These are phyloP conservation scores for Bellardia pandia DNA, from an alignment of 2,888 invertebrate genomes.

Conservation along the genomic window DNA sequence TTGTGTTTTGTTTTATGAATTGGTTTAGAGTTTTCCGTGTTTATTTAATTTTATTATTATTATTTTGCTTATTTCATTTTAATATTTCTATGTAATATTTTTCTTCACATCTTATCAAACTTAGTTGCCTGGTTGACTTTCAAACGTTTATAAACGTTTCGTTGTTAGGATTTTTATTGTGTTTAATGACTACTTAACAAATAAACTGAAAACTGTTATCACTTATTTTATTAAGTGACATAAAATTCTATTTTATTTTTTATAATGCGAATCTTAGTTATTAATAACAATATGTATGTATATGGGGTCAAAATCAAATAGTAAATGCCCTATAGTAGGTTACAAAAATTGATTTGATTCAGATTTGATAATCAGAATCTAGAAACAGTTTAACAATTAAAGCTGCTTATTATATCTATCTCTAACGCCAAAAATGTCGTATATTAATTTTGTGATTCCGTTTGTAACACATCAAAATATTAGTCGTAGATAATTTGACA, in stretches of 20 bases:
- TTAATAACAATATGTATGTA: conserved; percentile 1
- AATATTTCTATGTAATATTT: conserved; percentile 3
- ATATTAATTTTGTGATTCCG: too few species aligned
- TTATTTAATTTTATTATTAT: neutral
- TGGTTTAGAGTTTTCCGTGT: neutral
- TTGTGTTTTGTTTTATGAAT: neutral
- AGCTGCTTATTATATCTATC: too few species aligned
- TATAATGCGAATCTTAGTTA: conserved; percentile 28
- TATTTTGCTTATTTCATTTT: neutral
- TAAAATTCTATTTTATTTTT: conserved; percentile 31
- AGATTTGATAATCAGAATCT: too few species aligned
- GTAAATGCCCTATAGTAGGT: neutral
- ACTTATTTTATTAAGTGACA: conserved; percentile 38
- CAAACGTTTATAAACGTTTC: conserved; percentile 24
- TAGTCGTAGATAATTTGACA: too few species aligned
- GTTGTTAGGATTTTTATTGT: conserved; percentile 41
- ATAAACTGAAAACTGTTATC: conserved; percentile 52
- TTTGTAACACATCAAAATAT: too few species aligned
- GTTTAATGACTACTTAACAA: conserved; percentile 50
- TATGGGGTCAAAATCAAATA: conserved; percentile 1
- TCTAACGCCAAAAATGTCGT: too few species aligned
- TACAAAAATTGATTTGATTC: too few species aligned
- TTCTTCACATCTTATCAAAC: conserved; percentile 55
- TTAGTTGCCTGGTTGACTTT: conserved; percentile 5
- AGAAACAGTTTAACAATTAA: too few species aligned